phyloP scores from a whole-genome alignment of 1,140 invertebrate genomes.

The Temnothorax nylanderi region DNA sequence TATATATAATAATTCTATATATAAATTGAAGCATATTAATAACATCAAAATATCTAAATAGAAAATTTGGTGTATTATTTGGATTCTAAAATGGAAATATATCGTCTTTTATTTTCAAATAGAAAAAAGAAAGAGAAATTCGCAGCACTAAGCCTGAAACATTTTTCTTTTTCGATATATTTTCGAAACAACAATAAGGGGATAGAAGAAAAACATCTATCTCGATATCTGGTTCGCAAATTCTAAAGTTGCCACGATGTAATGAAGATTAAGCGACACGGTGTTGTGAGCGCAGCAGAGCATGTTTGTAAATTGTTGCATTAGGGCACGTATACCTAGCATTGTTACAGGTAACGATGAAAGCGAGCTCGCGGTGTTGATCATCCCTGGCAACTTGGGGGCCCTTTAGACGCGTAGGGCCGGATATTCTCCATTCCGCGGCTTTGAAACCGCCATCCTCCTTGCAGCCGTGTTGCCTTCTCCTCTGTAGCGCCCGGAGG shows the following conservation, averaged over 20 bases:
- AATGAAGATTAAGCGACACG: slow-evolving; percentile 43
- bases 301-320: slow-evolving; percentile 45
- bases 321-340: background rate
- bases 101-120: background rate
- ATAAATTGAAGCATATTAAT: background rate
- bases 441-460: slow-evolving; percentile 43
- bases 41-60: background rate
- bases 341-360: slow-evolving; percentile 7
- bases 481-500: background rate
- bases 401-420: slow-evolving; percentile 13
- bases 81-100: background rate
- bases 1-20: background rate
- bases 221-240: slow-evolving; percentile 2
- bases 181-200: background rate
- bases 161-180: background rate
- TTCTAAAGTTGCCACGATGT: slow-evolving; percentile 19
- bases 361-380: slow-evolving; percentile 34
- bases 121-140: background rate
- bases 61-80: background rate
- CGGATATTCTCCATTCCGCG: slow-evolving; percentile 39
- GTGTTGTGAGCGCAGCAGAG: background rate
- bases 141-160: background rate
- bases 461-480: slow-evolving; percentile 10
- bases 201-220: background rate
- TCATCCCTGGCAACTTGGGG: slow-evolving; percentile 28